Conservation (phyloP, 2,113 vertebrate genomes). For the Hydropotes inermis region DNA sequence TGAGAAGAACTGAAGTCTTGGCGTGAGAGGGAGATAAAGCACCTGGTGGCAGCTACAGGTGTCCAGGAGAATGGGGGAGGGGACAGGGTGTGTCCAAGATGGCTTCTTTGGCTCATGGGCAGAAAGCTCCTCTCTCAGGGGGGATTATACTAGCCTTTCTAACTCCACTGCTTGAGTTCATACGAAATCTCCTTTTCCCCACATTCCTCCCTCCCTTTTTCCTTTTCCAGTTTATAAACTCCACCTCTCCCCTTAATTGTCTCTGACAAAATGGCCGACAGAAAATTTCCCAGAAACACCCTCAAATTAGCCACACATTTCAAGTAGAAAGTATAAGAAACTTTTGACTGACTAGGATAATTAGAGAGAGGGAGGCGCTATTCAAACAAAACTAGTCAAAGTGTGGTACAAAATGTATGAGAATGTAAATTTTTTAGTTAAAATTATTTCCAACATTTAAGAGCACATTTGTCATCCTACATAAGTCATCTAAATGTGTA, state of each 20-base stretch:
- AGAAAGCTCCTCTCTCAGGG: neutral
- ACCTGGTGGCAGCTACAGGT: neutral
- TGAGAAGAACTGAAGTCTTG: neutral
- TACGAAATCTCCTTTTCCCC: neutral
- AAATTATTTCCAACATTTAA: slow-evolving; percentile 45
- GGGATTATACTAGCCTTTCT: no score
- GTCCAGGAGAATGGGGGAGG: no score
- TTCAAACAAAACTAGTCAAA: slow-evolving; percentile 49
- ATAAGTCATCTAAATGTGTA: slow-evolving; percentile 41
- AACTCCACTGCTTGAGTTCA: neutral
- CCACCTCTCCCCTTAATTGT: neutral
- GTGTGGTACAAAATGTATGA: slow-evolving; percentile 14
- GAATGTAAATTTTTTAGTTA: slow-evolving; percentile 49
- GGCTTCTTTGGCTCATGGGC: neutral
- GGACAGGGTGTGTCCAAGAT: neutral
- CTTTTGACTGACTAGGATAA: slow-evolving; percentile 40
- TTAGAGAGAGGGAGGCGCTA: neutral
- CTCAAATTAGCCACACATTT: neutral
- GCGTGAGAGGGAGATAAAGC: neutral
- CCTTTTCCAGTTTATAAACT: neutral
- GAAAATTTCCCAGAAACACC: neutral
- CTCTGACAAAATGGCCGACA: neutral
- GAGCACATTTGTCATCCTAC: slow-evolving; percentile 54
- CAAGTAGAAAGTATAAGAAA: neutral
- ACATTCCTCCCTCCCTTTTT: neutral